phyloP scores from a whole-genome alignment of 2,113 vertebrate species.

The Vulpes vulpes region DNA sequence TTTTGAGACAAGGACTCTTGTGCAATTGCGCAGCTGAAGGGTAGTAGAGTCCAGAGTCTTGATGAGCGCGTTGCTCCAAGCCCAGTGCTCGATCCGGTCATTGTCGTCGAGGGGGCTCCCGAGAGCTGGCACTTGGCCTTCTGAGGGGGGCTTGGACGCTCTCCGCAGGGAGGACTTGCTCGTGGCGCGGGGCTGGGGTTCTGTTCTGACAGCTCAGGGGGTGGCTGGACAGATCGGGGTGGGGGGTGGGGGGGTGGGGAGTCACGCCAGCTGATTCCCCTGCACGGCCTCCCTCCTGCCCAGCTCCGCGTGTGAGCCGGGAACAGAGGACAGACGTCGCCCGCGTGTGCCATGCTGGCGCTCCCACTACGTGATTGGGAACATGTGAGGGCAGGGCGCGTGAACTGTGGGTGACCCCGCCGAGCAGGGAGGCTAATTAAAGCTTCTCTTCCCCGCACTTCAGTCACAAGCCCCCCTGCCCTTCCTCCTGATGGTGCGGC shows the following conservation, averaged over 20 bases:
- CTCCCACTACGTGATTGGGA: conserved; percentile 75
- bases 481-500: conserved; percentile 86
- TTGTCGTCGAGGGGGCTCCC: fast-evolving
- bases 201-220: fast-evolving
- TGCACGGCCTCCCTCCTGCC: background rate
- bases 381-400: conserved; percentile 68
- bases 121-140: background rate
- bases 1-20: background rate
- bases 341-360: fast-evolving
- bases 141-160: too few species aligned
- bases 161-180: background rate
- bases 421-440: conserved; percentile 82
- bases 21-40: background rate
- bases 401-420: conserved; percentile 86
- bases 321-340: background rate
- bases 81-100: fast-evolving
- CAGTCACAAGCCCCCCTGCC: conserved; percentile 83
- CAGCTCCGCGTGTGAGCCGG: background rate
- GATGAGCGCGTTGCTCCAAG: fast-evolving
- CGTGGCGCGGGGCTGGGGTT: fast-evolving
- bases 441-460: conserved; percentile 84
- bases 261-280: background rate
- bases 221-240: background rate
- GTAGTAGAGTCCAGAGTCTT: background rate
- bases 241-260: fast-evolving